Evolutionary conservation across 2,888 invertebrate species (phyloP).

Genomic region (Ormyrus labotus): DNA sequence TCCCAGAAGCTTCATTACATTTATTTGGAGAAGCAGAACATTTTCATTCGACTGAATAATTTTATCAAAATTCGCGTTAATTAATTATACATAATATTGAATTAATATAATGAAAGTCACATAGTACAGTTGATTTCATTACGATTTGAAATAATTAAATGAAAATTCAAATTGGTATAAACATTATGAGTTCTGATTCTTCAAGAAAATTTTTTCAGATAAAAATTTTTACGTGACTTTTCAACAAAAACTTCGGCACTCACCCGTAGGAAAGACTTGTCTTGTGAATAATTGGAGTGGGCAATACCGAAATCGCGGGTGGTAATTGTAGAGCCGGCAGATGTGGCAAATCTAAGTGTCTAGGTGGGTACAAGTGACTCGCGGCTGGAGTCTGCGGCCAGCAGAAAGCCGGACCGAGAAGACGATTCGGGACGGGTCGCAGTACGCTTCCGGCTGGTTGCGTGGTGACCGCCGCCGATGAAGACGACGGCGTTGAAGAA

Average conservation of each 20-base stretch:
- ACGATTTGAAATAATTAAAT: too few relatives aligned
- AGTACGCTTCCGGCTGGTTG: constrained; percentile 68
- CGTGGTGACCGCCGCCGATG: constrained; percentile 34
- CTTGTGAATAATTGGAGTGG: constrained; percentile 62
- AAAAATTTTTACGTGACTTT: background rate
- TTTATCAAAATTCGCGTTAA: background rate
- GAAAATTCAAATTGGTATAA: too few relatives aligned
- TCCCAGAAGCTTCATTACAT: background rate
- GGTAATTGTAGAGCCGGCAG: constrained; percentile 69
- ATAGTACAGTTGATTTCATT: too few relatives aligned
- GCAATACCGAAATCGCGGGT: constrained; percentile 64
- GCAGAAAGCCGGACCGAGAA: constrained; percentile 64
- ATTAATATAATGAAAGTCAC: too few relatives aligned
- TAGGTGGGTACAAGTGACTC: constrained; percentile 55
- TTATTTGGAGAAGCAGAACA: background rate
- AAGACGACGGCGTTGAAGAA: constrained; percentile 57
- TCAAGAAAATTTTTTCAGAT: too few relatives aligned
- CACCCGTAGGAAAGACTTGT: constrained; percentile 52
- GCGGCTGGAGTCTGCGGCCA: constrained; percentile 57
- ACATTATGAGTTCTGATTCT: too few relatives aligned
- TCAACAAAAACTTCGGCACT: background rate
- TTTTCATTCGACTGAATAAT: background rate
- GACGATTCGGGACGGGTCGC: constrained; percentile 72
- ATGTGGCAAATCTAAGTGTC: constrained; percentile 67
- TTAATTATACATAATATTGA: too few relatives aligned